Conservation (phyloP, 2,113 vertebrate genomes). For the Panthera tigris region DNA sequence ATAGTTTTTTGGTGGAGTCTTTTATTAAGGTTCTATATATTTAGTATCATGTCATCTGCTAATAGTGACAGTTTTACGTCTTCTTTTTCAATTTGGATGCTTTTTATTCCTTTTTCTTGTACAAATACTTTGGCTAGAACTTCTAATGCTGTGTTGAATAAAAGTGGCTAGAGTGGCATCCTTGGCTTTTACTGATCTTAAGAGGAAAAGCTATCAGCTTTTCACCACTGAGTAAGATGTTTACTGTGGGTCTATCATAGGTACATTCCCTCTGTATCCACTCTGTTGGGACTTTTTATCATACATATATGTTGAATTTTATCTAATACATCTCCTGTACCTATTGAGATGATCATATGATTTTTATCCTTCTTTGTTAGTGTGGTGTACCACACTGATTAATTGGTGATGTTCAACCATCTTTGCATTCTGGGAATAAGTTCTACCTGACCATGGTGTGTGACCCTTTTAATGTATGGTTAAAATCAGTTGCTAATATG, state of each 20-base stretch:
- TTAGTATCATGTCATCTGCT: not conserved
- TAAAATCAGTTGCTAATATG: not conserved
- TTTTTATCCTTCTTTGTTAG: not conserved
- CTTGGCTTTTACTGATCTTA: not conserved
- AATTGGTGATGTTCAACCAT: not conserved
- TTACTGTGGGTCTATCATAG: not conserved
- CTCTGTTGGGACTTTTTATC: not conserved
- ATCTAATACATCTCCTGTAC: not conserved
- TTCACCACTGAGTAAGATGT: not conserved
- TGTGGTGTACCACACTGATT: not conserved
- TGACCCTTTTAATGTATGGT: not conserved
- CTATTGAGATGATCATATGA: not conserved
- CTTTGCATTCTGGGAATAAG: not conserved
- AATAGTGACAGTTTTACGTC: not conserved
- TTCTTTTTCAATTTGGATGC: not conserved
- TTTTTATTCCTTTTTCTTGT: not conserved
- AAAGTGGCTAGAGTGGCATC: not conserved
- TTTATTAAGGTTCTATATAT: not conserved
- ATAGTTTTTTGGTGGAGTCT: not conserved
- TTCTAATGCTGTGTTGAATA: not conserved
- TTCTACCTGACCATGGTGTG: not conserved
- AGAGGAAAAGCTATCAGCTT: not conserved
- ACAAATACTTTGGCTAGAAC: not conserved
- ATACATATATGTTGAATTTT: not conserved
- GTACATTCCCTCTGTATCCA: not conserved